Base-by-base conservation (phyloP, 2,888 invertebrate genomes). In the Philhelius pedissequus region DNA sequence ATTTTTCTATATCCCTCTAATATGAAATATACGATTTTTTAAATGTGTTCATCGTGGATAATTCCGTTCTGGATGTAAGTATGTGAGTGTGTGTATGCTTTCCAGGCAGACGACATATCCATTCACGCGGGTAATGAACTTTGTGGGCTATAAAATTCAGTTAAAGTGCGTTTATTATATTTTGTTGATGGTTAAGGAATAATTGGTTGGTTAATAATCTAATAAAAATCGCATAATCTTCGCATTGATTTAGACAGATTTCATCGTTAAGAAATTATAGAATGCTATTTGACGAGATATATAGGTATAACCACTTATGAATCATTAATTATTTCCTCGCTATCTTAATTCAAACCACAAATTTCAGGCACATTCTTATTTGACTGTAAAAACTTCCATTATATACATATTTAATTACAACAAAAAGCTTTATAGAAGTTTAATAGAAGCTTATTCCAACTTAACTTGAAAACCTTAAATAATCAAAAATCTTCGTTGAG, bases 61-160 rank as follows among this genome's bases (percentile, higher is more conserved):
- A 30, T 62, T 43, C 20, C 13, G 43, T 18, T 43, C n/a, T 40
- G 15, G 15, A 15, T 15, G 15, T 15, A 15, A 15, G 15, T 15
- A 5, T 18, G 7, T 48, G 15, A 6, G 20, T 45, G 40, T n/a
- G 22, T 66, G n/a, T 62, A 30, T 43, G 6, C 35, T 27, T 5
- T n/a, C 15, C 8, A 3, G 6, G 38, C 38, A 58, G 58, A 25
- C 58, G 69, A 78, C 50, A 83, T 74, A 56, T 52, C 64, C 70
- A 78, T 76, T 66, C 71, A 60, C 45, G 70, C 71, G 84, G 75
- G 60, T 76, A 84, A 84, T 84, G 80, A 84, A 84, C 79, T 71
- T 75, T 80, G 58, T 80, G 66, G 71, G 80, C 66, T 54, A 80
- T 84, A 69, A 78, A 78, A 25, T 70, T 64, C 70, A 78, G 70